These are phyloP conservation scores for Phalacrocorax carbo DNA, from an alignment of 2,113 vertebrate genomes.

Conservation along the genomic window DNA sequence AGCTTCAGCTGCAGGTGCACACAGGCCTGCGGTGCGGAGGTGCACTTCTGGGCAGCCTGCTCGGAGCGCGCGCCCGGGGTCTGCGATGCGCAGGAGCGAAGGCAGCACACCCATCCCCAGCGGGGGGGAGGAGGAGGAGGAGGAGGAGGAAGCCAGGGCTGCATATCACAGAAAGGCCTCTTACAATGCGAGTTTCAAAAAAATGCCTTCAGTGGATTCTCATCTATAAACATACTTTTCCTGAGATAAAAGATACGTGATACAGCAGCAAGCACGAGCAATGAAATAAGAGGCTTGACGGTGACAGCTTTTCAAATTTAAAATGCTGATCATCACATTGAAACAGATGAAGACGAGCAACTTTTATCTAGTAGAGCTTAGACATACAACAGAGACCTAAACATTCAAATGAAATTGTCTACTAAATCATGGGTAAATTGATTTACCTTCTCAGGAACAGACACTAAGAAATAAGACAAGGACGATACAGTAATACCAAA, in stretches of 20 bases:
- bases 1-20: neutral
- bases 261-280: neutral
- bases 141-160: neutral
- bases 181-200: neutral
- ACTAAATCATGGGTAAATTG: neutral
- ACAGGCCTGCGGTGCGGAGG: neutral
- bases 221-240: neutral
- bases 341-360: slow-evolving; percentile 19
- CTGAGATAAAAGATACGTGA: neutral
- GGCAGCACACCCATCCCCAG: neutral
- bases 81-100: neutral
- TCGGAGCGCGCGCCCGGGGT: rapidly evolving
- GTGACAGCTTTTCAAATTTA: neutral
- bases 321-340: neutral
- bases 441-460: neutral
- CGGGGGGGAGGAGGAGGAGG: neutral
- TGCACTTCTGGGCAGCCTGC: neutral
- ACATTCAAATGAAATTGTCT: neutral
- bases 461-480: neutral
- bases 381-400: slow-evolving; percentile 8
- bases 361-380: neutral
- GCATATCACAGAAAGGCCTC: neutral
- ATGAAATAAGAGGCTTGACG: neutral
- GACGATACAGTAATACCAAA: neutral
- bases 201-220: neutral